Percentiles rank a stretch among this genome's conserved stretches.
Evolutionary conservation across 2,888 invertebrate species (phyloP).

Genomic region (Dioctria rufipes): DNA sequence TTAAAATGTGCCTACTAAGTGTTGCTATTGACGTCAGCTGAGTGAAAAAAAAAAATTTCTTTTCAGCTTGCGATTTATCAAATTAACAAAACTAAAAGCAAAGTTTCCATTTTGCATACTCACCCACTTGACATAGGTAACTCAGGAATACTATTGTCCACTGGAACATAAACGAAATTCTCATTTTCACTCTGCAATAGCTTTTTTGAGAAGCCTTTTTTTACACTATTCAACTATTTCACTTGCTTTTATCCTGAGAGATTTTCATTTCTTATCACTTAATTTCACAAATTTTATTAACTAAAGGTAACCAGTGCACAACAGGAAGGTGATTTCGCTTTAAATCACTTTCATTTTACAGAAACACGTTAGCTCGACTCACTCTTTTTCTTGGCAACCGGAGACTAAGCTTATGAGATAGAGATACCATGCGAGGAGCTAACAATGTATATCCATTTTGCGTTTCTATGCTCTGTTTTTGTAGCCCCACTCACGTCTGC

Average conservation of each 20-base stretch:
- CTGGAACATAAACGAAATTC: not conserved
- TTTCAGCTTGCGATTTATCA: not conserved
- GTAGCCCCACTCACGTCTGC: not conserved
- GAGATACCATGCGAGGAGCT: conserved; percentile 1
- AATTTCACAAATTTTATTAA: not conserved
- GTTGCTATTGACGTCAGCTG: not conserved
- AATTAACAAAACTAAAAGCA: conserved; percentile 7
- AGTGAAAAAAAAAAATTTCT: conserved; percentile 8
- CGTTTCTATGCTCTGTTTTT: not conserved
- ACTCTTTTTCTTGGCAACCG: conserved; percentile 28
- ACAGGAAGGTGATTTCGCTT: not conserved
- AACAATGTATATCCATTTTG: not conserved
- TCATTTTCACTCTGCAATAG: conserved; percentile 30
- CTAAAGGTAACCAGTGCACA: conserved; percentile 2
- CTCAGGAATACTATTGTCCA: not conserved
- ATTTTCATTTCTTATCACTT: conserved; percentile 28
- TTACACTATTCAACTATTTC: conserved; percentile 1
- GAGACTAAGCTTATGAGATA: conserved; percentile 12
- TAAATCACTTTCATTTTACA: conserved; percentile 38
- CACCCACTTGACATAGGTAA: conserved; percentile 7
- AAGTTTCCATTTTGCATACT: not conserved
- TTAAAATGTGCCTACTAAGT: conserved; percentile 1
- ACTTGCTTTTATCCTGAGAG: conserved; percentile 27
- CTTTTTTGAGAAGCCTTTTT: not conserved
- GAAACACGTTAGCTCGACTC: not conserved